These are phyloP conservation scores for Oxyteleia sp. DNA, from an alignment of 2,888 invertebrate species.

Conservation along the genomic window DNA sequence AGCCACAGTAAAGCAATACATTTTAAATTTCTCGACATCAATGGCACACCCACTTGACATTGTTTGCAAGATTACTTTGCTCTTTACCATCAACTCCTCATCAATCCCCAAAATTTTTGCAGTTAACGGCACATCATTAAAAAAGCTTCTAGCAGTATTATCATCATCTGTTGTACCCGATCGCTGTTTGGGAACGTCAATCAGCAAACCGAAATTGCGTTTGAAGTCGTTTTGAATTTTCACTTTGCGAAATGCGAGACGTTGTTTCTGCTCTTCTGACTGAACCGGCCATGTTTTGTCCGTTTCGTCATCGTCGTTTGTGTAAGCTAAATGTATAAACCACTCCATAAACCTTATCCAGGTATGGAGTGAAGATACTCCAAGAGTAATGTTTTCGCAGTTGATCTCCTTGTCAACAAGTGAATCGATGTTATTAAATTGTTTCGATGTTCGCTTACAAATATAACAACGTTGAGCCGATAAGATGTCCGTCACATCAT, in stretches of 20 bases:
- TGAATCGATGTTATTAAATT: constrained; percentile 1
- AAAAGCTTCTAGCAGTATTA: no score
- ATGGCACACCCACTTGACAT: neutral
- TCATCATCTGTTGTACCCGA: no score
- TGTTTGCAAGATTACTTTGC: neutral
- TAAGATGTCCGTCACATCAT: neutral
- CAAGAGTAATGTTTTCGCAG: neutral
- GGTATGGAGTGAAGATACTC: neutral
- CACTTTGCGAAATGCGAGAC: no score
- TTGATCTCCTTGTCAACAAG: neutral
- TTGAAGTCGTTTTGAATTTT: no score
- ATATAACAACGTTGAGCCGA: neutral
- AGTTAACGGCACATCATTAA: constrained; percentile 1
- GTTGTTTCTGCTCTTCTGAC: no score
- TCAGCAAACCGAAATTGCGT: neutral
- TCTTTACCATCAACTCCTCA: neutral
- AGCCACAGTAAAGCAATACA: no score
- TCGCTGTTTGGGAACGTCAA: neutral
- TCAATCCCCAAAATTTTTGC: neutral
- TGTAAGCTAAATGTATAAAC: neutral
- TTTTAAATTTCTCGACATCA: neutral
- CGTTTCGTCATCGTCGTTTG: neutral
- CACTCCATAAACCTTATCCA: neutral
- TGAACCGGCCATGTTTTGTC: neutral
- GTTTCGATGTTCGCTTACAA: neutral